phyloP scores from a whole-genome alignment of 2,797 vertebrate genomes.

The Pseudomugil gertrudae region DNA sequence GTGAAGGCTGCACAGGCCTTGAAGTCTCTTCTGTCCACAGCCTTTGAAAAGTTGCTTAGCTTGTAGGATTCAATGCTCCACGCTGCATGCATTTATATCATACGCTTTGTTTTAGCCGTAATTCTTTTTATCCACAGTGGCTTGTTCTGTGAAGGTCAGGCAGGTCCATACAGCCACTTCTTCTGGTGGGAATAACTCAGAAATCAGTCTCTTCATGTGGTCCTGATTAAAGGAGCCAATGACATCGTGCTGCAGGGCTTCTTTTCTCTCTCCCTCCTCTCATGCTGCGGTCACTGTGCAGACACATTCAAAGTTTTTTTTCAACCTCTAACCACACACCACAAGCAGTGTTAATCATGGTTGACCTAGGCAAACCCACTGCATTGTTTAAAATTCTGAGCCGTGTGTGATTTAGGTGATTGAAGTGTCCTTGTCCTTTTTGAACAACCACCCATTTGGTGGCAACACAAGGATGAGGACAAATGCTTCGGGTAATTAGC shows the following conservation, averaged over 20 bases:
- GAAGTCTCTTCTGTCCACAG: slow-evolving; percentile 21
- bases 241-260: slow-evolving; percentile 18
- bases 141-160: slow-evolving; percentile 43
- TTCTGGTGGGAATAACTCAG: slow-evolving; percentile 30
- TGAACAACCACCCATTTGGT: slow-evolving; percentile 57
- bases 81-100: slow-evolving; percentile 52
- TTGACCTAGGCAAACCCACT: slow-evolving; percentile 40
- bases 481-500: slow-evolving; percentile 62
- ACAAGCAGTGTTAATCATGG: slow-evolving; percentile 52
- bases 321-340: slow-evolving; percentile 36
- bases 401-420: slow-evolving; percentile 59
- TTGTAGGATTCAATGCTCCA: slow-evolving; percentile 40
- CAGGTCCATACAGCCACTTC: slow-evolving; percentile 1
- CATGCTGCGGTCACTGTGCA: slow-evolving; percentile 24
- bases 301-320: slow-evolving; percentile 18
- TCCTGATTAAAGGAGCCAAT: slow-evolving; percentile 40
- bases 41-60: slow-evolving; percentile 50
- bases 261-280: neutral
- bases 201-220: slow-evolving; percentile 22
- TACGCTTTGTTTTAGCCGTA: slow-evolving; percentile 38
- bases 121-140: slow-evolving; percentile 35
- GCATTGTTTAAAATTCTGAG: slow-evolving; percentile 45
- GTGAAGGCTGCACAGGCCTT: slow-evolving; percentile 42
- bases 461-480: slow-evolving; percentile 64
- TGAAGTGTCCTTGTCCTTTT: slow-evolving; percentile 42